phyloP scores from a whole-genome alignment of 2,888 invertebrate species.

The Ophion costatus region DNA sequence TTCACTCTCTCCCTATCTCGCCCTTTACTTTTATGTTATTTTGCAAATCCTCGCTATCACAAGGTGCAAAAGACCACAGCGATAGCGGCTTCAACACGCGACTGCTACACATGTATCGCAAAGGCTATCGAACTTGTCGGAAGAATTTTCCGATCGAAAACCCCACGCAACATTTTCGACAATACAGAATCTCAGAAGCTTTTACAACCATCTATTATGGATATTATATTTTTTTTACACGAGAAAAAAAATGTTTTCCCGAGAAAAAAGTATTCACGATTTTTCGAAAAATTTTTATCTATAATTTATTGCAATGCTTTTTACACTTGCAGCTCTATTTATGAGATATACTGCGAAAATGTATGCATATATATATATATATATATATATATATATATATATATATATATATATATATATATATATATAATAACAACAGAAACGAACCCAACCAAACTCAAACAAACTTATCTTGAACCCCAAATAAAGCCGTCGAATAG shows the following conservation, averaged over 20 bases:
- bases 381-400: too few relatives aligned
- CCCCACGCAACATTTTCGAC: not conserved
- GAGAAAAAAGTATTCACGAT: too few relatives aligned
- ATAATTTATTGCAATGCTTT: not conserved
- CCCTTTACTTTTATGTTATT: constrained; percentile 21
- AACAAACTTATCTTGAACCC: too few relatives aligned
- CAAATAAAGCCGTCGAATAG: too few relatives aligned
- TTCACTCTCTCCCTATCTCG: not conserved
- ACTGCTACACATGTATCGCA: constrained; percentile 3
- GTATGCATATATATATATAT: too few relatives aligned
- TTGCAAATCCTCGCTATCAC: constrained; percentile 27
- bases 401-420: too few relatives aligned
- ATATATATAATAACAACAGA: too few relatives aligned
- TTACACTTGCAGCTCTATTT: not conserved
- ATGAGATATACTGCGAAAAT: not conserved
- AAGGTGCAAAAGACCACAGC: not conserved
- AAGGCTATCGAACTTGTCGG: constrained; percentile 1
- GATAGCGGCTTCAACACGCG: not conserved
- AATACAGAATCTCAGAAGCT: not conserved
- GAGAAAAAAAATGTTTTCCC: not conserved
- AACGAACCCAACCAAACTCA: too few relatives aligned
- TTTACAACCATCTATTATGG: not conserved
- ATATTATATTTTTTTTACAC: not conserved
- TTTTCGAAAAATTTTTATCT: not conserved
- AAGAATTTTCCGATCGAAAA: constrained; percentile 14